These are phyloP conservation scores for Pristionchus entomophagus DNA, from an alignment of 2,888 invertebrate genomes.

Conservation along the genomic window DNA sequence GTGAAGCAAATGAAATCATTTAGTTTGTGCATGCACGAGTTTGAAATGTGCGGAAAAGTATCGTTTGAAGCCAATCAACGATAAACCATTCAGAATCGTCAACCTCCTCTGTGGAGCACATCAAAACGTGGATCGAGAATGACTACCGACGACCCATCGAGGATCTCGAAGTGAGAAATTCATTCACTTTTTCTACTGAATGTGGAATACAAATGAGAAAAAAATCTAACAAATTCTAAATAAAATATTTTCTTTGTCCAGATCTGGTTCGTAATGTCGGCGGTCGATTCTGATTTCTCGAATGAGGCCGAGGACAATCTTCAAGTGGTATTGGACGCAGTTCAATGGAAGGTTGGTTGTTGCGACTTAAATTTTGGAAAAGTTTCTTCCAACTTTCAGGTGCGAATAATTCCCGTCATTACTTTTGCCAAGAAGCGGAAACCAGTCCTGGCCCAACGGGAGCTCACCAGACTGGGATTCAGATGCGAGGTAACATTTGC, in stretches of 20 bases:
- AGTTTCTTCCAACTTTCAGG: neutral
- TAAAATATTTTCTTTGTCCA: too few relatives aligned
- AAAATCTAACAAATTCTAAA: too few relatives aligned
- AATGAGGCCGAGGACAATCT: slow-evolving; percentile 27
- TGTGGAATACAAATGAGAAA: too few relatives aligned
- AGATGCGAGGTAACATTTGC: slow-evolving; percentile 28
- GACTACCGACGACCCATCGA: slow-evolving; percentile 41
- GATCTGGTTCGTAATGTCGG: slow-evolving; percentile 48
- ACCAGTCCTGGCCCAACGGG: slow-evolving; percentile 36
- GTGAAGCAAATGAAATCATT: too few relatives aligned
- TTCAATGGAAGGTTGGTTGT: slow-evolving; percentile 44
- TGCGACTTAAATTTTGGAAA: neutral
- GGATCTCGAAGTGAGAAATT: slow-evolving; percentile 40
- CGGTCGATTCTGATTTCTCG: slow-evolving; percentile 35
- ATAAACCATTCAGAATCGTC: neutral
- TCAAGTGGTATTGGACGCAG: neutral
- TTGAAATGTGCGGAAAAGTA: too few relatives aligned
- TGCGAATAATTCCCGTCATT: slow-evolving; percentile 35
- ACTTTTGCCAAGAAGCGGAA: slow-evolving; percentile 44
- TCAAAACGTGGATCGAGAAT: slow-evolving; percentile 42
- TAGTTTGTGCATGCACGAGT: too few relatives aligned
- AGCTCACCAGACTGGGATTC: slow-evolving; percentile 22
- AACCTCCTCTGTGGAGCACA: slow-evolving; percentile 5
- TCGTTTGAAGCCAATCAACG: neutral
- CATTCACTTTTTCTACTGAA: too few relatives aligned